A percentile compares a stretch with the other conserved stretches of the same genome.
phyloP scores from a whole-genome alignment of 1,140 invertebrate genomes.

The Metaphire vulgaris region DNA sequence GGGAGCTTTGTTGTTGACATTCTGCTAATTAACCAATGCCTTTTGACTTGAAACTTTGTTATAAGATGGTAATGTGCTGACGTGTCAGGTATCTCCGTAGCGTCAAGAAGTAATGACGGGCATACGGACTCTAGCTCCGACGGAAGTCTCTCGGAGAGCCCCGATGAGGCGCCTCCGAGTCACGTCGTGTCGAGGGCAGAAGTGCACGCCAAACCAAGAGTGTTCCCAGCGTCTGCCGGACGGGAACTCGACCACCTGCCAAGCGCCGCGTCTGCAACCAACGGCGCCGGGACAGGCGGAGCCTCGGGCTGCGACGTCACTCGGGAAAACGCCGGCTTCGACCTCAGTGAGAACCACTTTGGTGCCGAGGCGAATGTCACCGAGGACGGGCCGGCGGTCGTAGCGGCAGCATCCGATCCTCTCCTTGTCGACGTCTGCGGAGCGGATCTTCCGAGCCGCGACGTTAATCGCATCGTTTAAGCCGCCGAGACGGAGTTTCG shows the following conservation, averaged over 20 bases:
- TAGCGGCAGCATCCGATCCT: neutral
- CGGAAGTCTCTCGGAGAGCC: neutral
- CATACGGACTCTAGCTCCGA: neutral
- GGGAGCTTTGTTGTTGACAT: neutral
- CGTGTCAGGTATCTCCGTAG: neutral
- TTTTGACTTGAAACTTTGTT: neutral
- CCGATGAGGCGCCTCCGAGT: neutral
- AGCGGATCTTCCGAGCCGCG: neutral
- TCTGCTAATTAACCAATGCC: neutral
- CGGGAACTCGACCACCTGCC: neutral
- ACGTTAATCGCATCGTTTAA: neutral
- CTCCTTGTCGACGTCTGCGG: neutral
- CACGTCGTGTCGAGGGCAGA: neutral
- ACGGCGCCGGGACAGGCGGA: neutral
- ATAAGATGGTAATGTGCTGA: neutral
- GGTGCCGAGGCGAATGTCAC: too few species aligned
- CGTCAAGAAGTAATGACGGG: neutral
- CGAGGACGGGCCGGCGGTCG: too few species aligned
- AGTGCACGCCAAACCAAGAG: neutral
- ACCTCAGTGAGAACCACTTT: neutral
- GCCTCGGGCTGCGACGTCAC: too few species aligned
- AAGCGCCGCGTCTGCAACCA: neutral
- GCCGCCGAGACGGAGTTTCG: too few species aligned
- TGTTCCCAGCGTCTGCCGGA: neutral
- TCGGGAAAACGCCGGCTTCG: neutral